A percentile compares a stretch with the other conserved stretches of the same genome.
Conservation (phyloP, 2,113 vertebrate species). For the Grammomys surdaster region DNA sequence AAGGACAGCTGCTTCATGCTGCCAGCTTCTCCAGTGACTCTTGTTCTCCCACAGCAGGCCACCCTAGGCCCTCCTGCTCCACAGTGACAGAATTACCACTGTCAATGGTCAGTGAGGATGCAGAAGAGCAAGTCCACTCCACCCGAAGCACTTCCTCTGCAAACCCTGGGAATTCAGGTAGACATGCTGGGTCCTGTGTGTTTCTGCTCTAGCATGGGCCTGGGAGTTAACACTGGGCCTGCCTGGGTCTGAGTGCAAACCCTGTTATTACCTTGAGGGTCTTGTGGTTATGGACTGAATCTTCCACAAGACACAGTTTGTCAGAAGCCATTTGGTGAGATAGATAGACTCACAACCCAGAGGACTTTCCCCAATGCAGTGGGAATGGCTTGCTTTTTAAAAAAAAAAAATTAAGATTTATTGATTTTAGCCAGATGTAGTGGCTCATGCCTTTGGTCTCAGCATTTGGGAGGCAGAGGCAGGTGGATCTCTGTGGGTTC, state of each 20-base stretch:
- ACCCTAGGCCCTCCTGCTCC: slow-evolving; percentile 76
- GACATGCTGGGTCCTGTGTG: slow-evolving; percentile 42
- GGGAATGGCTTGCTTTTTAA: not conserved
- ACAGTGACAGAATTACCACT: slow-evolving; percentile 79
- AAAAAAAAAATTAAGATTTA: not conserved
- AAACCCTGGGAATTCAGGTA: slow-evolving; percentile 84
- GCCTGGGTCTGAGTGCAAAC: slow-evolving; percentile 45
- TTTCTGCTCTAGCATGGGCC: not conserved
- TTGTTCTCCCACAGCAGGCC: slow-evolving; percentile 77
- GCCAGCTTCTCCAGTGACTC: slow-evolving; percentile 65
- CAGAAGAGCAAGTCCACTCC: slow-evolving; percentile 80
- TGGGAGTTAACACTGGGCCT: not conserved
- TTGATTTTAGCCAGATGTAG: not conserved
- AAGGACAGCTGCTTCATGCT: not conserved
- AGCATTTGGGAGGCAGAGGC: not conserved
- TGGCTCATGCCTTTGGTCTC: not conserved
- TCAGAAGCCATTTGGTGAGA: not conserved
- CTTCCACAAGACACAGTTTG: slow-evolving; percentile 34
- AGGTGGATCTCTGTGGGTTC: not conserved
- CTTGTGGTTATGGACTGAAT: not conserved
- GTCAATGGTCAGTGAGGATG: slow-evolving; percentile 77
- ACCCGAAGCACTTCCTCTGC: slow-evolving; percentile 78
- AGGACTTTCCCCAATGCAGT: not conserved
- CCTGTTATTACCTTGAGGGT: not conserved
- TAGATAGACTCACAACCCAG: not conserved